Conservation (phyloP, 2,888 invertebrate species). For the Cancer borealis region DNA sequence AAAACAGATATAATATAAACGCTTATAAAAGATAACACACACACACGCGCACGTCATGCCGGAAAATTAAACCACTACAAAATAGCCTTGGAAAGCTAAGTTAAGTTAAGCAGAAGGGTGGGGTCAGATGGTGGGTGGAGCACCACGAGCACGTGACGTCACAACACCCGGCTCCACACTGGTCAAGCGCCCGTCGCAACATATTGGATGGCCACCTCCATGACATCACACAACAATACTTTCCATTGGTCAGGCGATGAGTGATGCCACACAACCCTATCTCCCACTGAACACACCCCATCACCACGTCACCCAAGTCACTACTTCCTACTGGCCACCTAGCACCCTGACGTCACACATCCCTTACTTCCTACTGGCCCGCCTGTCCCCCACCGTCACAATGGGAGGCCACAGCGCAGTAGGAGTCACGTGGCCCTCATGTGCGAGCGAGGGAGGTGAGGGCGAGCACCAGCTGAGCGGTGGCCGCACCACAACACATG, state of each 20-base stretch:
- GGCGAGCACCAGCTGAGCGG: conserved; percentile 16
- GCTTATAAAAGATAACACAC: background rate
- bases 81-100: background rate
- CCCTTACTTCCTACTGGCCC: background rate
- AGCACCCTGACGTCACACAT: conserved; percentile 37
- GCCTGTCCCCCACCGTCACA: conserved; percentile 28
- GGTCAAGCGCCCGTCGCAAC: background rate
- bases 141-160: background rate
- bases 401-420: conserved; percentile 44
- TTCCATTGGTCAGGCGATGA: background rate
- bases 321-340: background rate
- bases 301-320: conserved; percentile 29
- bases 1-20: too few species aligned
- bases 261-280: background rate
- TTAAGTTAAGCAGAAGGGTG: background rate
- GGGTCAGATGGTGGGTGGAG: background rate
- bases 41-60: too few species aligned
- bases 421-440: conserved; percentile 48
- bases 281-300: background rate
- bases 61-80: background rate
- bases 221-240: conserved; percentile 18
- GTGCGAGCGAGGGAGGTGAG: background rate
- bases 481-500: background rate
- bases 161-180: background rate
- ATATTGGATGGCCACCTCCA: background rate